These are phyloP conservation scores for Rhabdomys pumilio DNA, from an alignment of 2,797 vertebrate species.

Conservation along the genomic window DNA sequence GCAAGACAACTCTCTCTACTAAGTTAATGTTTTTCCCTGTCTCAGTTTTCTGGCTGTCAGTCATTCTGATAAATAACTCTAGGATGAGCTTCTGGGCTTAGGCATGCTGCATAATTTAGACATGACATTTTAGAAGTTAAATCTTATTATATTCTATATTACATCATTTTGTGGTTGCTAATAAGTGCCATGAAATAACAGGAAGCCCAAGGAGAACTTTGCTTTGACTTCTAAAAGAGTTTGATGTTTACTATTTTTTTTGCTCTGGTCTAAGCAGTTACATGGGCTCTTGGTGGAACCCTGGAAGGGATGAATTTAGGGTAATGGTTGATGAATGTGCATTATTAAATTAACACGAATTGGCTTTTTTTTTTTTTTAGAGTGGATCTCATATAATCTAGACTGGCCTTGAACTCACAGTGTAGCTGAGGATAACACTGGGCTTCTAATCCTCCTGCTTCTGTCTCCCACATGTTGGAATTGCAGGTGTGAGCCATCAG, in stretches of 20 bases:
- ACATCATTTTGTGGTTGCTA: neutral
- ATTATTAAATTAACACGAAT: neutral
- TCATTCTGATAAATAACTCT: neutral
- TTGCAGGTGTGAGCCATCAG: neutral
- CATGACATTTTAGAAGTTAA: too few species aligned
- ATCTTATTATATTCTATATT: neutral
- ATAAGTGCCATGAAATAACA: neutral
- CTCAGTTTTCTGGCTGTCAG: neutral
- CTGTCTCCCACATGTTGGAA: neutral
- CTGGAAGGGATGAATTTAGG: neutral
- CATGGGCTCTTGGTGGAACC: neutral
- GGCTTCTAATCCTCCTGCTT: neutral
- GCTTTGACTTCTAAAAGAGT: neutral
- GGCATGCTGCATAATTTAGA: neutral
- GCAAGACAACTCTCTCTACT: neutral
- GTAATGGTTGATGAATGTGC: too few species aligned
- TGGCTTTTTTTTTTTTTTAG: neutral
- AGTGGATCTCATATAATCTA: neutral
- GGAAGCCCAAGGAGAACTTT: neutral
- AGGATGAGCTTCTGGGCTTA: neutral
- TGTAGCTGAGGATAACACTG: too few species aligned
- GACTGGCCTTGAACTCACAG: neutral
- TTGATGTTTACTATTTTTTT: neutral
- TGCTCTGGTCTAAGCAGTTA: neutral
- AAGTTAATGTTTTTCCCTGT: neutral